phyloP scores from a whole-genome alignment of 2,113 vertebrate species.

The Paracanthobrama guichenoti region DNA sequence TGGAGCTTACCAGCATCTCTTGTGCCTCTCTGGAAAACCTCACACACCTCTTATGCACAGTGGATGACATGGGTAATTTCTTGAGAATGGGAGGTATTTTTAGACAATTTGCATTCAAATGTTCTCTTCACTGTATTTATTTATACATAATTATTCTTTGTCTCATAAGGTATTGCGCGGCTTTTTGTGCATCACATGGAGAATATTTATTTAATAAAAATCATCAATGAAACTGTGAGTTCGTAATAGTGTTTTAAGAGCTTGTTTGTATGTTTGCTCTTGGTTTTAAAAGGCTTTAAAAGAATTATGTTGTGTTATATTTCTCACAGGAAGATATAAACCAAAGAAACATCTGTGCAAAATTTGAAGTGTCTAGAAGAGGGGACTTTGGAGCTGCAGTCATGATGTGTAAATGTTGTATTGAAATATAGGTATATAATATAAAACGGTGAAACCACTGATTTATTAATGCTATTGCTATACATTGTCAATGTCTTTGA shows the following conservation, averaged over 20 bases:
- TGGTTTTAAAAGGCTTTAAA: not conserved
- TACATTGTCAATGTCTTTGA: not conserved
- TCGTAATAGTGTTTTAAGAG: not conserved
- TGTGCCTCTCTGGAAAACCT: conserved; percentile 16
- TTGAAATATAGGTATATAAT: not conserved
- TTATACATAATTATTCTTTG: not conserved
- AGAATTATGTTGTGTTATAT: not conserved
- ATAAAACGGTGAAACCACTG: not conserved
- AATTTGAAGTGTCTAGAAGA: conserved; percentile 18
- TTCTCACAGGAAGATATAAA: conserved; percentile 36
- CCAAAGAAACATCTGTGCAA: conserved; percentile 32
- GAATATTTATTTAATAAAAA: conserved; percentile 30
- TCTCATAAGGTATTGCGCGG: conserved; percentile 24
- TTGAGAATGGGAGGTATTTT: not conserved
- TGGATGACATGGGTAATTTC: conserved; percentile 33
- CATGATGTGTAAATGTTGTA: conserved; percentile 17
- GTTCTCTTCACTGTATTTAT: not conserved
- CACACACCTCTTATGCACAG: conserved; percentile 23
- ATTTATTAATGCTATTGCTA: not conserved
- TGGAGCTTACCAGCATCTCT: conserved; percentile 37
- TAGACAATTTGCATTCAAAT: not conserved
- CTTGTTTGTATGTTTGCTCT: not conserved
- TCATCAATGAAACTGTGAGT: conserved; percentile 39
- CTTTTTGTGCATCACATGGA: conserved; percentile 26
- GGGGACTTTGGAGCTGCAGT: conserved; percentile 32